These are phyloP conservation scores for Drepana falcataria DNA, from an alignment of 2,888 invertebrate species.

Conservation along the genomic window DNA sequence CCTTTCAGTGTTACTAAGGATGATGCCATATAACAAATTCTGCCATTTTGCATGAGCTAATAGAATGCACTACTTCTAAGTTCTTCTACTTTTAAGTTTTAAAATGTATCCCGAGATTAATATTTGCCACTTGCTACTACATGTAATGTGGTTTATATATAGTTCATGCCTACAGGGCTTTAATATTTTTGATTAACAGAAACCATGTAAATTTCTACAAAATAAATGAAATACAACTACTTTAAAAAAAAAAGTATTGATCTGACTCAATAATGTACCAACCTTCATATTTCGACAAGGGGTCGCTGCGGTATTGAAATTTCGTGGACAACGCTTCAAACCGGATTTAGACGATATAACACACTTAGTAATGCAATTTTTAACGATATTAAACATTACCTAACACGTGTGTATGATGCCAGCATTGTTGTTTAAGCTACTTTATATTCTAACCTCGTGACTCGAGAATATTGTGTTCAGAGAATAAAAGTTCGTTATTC, in stretches of 20 bases:
- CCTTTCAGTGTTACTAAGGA: slow-evolving; percentile 93
- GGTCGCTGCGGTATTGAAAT: neutral
- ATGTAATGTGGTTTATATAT: neutral
- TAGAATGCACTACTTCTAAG: neutral
- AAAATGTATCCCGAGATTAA: slow-evolving; percentile 13
- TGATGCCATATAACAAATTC: slow-evolving; percentile 78
- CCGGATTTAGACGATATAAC: neutral
- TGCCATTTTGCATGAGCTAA: neutral
- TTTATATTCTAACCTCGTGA: too few species aligned
- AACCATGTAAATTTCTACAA: slow-evolving; percentile 8
- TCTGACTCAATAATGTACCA: too few species aligned
- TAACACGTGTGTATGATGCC: neutral
- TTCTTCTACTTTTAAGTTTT: neutral
- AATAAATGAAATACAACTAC: slow-evolving; percentile 23
- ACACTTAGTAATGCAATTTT: slow-evolving; percentile 4
- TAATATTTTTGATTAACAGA: too few species aligned
- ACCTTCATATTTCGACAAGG: slow-evolving; percentile 16
- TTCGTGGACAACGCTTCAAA: neutral
- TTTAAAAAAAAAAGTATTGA: too few species aligned
- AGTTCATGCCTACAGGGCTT: neutral
- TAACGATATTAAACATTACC: slow-evolving; percentile 16
- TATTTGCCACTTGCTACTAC: neutral
- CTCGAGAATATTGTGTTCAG: too few species aligned
- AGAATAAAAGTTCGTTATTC: too few species aligned
- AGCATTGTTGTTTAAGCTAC: too few species aligned